Evolutionary conservation across 92 coral and sea anemone species (phyloP).

Genomic region (Parazoanthus atlanticus): DNA sequence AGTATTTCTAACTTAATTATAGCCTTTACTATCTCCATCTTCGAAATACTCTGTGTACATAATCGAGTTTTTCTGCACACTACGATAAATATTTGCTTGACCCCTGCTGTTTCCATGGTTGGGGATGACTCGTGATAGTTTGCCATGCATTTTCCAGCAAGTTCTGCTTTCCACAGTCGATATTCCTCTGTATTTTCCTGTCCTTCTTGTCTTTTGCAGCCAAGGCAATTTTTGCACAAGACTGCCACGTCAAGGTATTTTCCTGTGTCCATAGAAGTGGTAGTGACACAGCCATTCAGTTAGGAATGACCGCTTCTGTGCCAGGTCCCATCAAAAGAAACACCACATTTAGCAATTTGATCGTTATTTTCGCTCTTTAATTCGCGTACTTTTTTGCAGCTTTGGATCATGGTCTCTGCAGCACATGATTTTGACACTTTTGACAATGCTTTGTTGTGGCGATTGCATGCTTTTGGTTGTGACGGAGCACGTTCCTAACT

Average conservation of each 20-base stretch:
- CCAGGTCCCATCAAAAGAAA: slow-evolving; percentile 64
- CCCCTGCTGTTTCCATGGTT: slow-evolving; percentile 43
- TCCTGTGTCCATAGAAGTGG: slow-evolving; percentile 41
- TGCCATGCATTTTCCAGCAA: slow-evolving; percentile 24
- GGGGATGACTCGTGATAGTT: slow-evolving; percentile 36
- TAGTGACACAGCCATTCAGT: slow-evolving; percentile 11
- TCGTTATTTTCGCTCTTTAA: slow-evolving; percentile 28
- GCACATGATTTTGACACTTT: slow-evolving; percentile 43
- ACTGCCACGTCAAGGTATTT: slow-evolving; percentile 44
- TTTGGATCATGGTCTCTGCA: slow-evolving; percentile 27
- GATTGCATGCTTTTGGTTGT: slow-evolving; percentile 32
- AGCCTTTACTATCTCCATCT: slow-evolving; percentile 56
- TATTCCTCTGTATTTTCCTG: too few relatives aligned
- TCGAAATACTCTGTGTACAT: slow-evolving; percentile 43
- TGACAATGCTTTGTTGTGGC: slow-evolving; percentile 40
- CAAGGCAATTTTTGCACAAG: slow-evolving; percentile 8
- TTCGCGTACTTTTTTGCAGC: slow-evolving; percentile 35
- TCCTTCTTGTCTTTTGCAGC: slow-evolving; percentile 16
- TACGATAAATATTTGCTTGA: slow-evolving; percentile 30
- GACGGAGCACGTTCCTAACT: slow-evolving; percentile 56
- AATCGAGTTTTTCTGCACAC: slow-evolving; percentile 21
- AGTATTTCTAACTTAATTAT: slow-evolving; percentile 25
- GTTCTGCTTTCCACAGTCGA: slow-evolving; percentile 13
- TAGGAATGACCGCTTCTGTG: slow-evolving; percentile 22
- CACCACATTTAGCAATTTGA: slow-evolving; percentile 46